A percentile compares a stretch with the other conserved stretches of the same genome.
These are phyloP conservation scores for Pandemis corylana DNA, from an alignment of 2,888 invertebrate species.

Conservation along the genomic window DNA sequence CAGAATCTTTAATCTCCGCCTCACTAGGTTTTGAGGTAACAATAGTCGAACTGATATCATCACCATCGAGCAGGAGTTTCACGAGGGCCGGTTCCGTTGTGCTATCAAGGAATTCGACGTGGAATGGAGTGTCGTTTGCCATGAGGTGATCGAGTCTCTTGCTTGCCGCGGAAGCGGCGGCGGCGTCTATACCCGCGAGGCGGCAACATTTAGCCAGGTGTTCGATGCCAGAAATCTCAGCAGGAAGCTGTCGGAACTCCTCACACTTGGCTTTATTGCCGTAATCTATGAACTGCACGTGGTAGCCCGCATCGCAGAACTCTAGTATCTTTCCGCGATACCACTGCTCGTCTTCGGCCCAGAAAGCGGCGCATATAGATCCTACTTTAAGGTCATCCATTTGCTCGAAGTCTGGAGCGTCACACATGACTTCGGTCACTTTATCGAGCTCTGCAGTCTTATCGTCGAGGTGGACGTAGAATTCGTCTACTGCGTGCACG, in stretches of 20 bases:
- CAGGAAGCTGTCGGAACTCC: constrained; percentile 86
- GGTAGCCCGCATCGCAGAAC: constrained; percentile 81
- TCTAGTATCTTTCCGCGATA: constrained; percentile 87
- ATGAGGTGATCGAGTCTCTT: constrained; percentile 69
- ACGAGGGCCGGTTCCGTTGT: constrained; percentile 85
- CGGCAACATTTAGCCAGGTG: constrained; percentile 87
- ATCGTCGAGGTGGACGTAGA: constrained; percentile 89
- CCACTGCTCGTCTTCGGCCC: constrained; percentile 87
- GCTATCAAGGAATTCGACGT: constrained; percentile 86
- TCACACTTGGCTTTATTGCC: constrained; percentile 87
- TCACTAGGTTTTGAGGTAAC: constrained; percentile 15
- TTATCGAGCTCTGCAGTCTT: constrained; percentile 84
- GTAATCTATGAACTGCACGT: constrained; percentile 88
- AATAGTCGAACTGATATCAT: constrained; percentile 61
- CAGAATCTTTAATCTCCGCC: not conserved
- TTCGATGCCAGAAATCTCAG: constrained; percentile 83
- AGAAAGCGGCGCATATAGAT: constrained; percentile 87
- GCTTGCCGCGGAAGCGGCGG: constrained; percentile 70
- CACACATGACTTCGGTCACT: constrained; percentile 84
- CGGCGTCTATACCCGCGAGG: constrained; percentile 77
- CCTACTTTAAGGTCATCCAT: constrained; percentile 84
- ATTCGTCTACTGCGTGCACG: constrained; percentile 88
- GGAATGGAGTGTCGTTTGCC: constrained; percentile 74
- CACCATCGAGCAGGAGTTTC: constrained; percentile 84
- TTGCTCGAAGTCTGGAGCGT: constrained; percentile 81